Base-by-base conservation (phyloP, 2,113 vertebrate species). In the Mustelus asterias region DNA sequence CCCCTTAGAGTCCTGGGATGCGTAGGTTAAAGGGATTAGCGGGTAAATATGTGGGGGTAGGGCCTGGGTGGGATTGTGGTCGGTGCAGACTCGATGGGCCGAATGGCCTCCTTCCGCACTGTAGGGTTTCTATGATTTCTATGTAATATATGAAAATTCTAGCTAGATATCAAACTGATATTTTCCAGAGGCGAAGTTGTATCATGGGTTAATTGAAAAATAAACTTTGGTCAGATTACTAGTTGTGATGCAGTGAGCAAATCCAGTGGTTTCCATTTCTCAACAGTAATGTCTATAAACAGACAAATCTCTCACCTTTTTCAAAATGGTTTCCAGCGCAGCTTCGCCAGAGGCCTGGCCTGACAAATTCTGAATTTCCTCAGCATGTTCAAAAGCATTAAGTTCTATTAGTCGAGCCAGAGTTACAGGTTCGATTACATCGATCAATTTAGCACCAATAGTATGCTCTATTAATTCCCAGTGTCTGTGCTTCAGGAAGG, bases 301-400 rank as follows among this genome's bases (percentile, higher is more conserved):
- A 0, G 20, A 70, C 72, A 96, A 89, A 26, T 67, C 69, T 16
- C 69, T 54, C 96, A 99, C 98, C 98, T 98, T 98, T 97, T 97
- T 97, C 96, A 98, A 96, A 96, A 98, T 97, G 63, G 58, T 96
- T 96, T 98, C 97, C 96, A 98, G 96, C 41, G 98, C 97, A n/a
- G 98, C 97, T 97, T 98, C 98, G 96, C 98, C 98, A 83, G 98
- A 98, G 54, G 98, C 98, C 96, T 98, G 98, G 69, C 98, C 98
- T 96, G 98, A 98, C 96, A 98, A 97, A 96, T 98, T 98, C 96
- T 98, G 98, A 96, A 99, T 98, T 97, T 98, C 96, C 13, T 83
- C 95, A 86, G 94, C 96, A 96, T 97, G 98, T 6, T 97, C 97
- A 97, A 98, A 99, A 96, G 97, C 96, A 16, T 95, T 95, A 65